These are phyloP conservation scores for Brachymystax lenok DNA, from an alignment of 2,797 vertebrate genomes.

Conservation along the genomic window DNA sequence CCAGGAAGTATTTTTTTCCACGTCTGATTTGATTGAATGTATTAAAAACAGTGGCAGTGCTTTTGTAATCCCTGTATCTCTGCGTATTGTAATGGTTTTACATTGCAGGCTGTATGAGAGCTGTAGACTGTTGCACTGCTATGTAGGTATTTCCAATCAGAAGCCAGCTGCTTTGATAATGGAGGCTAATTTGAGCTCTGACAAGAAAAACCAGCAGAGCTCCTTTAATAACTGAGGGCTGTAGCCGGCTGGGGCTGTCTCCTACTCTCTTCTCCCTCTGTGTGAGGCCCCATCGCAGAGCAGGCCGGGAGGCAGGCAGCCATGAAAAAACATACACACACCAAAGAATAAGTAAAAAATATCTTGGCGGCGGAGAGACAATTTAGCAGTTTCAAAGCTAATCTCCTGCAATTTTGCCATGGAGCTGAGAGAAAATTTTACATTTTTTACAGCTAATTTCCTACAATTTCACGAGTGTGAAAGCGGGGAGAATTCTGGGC, in stretches of 20 bases:
- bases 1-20: not conserved
- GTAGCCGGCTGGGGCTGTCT: constrained; percentile 56
- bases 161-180: constrained; percentile 73
- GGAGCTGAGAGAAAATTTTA: too few relatives aligned
- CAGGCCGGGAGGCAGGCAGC: constrained; percentile 9
- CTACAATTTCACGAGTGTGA: constrained; percentile 1
- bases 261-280: constrained; percentile 61
- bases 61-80: constrained; percentile 4
- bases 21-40: not conserved
- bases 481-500: constrained; percentile 42
- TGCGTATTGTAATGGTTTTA: constrained; percentile 8
- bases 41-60: not conserved
- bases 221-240: constrained; percentile 68
- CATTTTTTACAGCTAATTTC: too few relatives aligned
- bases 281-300: constrained; percentile 84
- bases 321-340: too few relatives aligned
- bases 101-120: not conserved
- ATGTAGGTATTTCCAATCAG: constrained; percentile 59
- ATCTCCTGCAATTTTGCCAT: too few relatives aligned
- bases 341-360: too few relatives aligned
- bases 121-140: constrained; percentile 29
- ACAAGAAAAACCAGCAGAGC: constrained; percentile 72
- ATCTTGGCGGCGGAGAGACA: too few relatives aligned
- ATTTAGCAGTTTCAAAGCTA: too few relatives aligned
- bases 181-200: constrained; percentile 71